These are phyloP conservation scores for Chamaea fasciata DNA, from an alignment of 2,113 vertebrate genomes.

Conservation along the genomic window DNA sequence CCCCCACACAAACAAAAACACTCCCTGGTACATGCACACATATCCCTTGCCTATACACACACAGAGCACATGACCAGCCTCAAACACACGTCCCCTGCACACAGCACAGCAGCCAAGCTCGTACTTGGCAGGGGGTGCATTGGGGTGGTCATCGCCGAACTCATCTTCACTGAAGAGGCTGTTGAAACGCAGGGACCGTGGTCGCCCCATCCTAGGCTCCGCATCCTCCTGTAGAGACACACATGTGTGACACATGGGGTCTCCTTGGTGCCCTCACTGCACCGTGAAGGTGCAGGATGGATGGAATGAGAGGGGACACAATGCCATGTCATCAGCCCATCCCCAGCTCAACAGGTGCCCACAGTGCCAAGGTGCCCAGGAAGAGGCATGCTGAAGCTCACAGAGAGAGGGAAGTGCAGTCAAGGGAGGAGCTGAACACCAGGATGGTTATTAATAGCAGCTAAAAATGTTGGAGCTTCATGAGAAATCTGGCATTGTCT, in stretches of 20 bases:
- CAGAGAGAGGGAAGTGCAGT: not conserved
- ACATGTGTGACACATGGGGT: not conserved
- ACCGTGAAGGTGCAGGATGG: not conserved
- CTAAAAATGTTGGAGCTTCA: not conserved
- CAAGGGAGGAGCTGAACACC: not conserved
- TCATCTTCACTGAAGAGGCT: constrained; percentile 39
- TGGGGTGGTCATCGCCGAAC: not conserved
- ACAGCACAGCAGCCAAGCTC: not conserved
- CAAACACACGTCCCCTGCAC: not conserved
- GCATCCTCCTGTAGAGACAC: not conserved
- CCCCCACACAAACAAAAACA: not conserved
- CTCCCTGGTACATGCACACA: accelerated
- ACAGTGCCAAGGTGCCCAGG: not conserved
- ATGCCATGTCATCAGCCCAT: not conserved
- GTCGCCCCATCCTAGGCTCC: not conserved
- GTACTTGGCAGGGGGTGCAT: not conserved
- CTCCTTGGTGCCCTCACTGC: not conserved
- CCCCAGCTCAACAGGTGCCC: not conserved
- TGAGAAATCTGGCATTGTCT: not conserved
- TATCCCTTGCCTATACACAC: not conserved
- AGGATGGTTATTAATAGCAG: not conserved
- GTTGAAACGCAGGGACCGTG: not conserved
- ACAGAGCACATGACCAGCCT: not conserved
- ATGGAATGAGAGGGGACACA: not conserved
- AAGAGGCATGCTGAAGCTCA: not conserved